Percentiles rank a stretch among this genome's conserved stretches.
These are phyloP conservation scores for Phacellophora camtschatica DNA, from an alignment of 30 jellyfish, hydroid and myxozoan species.

Conservation along the genomic window DNA sequence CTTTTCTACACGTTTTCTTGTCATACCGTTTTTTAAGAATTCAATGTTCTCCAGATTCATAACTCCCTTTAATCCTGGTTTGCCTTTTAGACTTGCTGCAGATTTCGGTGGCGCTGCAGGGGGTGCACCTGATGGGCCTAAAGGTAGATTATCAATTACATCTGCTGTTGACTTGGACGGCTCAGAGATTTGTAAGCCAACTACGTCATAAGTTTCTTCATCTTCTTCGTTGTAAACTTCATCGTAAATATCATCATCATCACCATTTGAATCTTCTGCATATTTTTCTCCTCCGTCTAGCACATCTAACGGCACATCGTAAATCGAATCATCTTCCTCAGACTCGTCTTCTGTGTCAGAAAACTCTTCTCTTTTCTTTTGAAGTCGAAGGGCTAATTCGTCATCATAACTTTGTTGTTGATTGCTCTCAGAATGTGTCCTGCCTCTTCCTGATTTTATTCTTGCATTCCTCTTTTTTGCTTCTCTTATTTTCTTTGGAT, in stretches of 20 bases:
- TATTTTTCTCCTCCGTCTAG: not conserved
- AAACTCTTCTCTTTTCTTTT: conserved; percentile 30
- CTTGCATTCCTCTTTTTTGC: not conserved
- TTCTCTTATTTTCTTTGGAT: not conserved
- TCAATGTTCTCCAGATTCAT: conserved; percentile 19
- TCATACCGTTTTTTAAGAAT: conserved; percentile 38
- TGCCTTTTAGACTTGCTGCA: conserved; percentile 49
- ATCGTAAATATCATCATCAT: not conserved
- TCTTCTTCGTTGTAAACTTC: conserved; percentile 21
- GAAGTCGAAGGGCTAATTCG: not conserved
- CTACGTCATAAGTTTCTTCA: conserved; percentile 39
- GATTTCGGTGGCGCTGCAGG: conserved; percentile 64
- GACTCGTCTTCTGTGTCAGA: conserved; percentile 45
- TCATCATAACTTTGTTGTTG: not conserved
- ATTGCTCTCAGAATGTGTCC: not conserved
- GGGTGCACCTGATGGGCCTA: conserved; percentile 73
- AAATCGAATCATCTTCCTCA: not conserved
- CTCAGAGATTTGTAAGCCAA: conserved; percentile 14
- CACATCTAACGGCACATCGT: not conserved
- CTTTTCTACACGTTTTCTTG: conserved; percentile 7
- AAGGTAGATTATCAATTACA: conserved; percentile 28
- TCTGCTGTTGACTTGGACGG: conserved; percentile 53
- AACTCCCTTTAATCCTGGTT: conserved; percentile 21
- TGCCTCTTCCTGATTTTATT: too few species aligned
- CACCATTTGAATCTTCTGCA: not conserved